These are phyloP conservation scores for Zosterops borbonicus DNA, from an alignment of 2,113 vertebrate genomes.

Conservation along the genomic window DNA sequence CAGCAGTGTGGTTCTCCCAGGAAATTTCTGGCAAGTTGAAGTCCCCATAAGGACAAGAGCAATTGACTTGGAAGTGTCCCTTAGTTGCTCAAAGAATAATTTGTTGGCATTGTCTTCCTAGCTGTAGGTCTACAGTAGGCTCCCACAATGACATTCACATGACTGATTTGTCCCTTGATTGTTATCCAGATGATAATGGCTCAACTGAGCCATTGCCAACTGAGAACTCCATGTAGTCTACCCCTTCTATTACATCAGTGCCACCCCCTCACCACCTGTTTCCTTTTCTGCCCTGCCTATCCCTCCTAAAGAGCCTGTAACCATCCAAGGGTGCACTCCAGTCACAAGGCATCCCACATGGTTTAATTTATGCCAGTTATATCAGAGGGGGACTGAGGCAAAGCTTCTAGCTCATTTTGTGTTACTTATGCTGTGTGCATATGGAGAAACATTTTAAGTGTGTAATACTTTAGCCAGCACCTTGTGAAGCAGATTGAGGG, in stretches of 20 bases:
- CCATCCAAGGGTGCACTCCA: background rate
- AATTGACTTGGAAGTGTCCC: background rate
- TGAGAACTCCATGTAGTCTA: background rate
- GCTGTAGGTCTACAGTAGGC: background rate
- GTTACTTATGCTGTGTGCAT: background rate
- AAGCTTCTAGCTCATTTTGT: background rate
- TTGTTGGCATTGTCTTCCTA: rapidly evolving
- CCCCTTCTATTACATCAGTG: background rate
- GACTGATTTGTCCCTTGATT: background rate
- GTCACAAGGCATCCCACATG: rapidly evolving
- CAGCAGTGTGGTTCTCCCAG: background rate
- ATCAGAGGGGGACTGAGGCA: background rate
- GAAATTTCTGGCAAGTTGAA: background rate
- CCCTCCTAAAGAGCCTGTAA: background rate
- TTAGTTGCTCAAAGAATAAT: background rate
- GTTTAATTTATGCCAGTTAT: background rate
- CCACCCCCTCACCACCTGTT: too few relatives aligned
- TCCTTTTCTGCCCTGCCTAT: background rate
- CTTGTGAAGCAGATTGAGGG: background rate
- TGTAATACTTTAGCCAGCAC: background rate
- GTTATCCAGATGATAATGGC: background rate
- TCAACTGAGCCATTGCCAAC: background rate
- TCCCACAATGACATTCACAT: background rate
- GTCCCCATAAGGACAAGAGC: background rate
- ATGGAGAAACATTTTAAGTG: background rate